phyloP scores from a whole-genome alignment of 2,888 invertebrate genomes.

The Vandiemenella viatica region DNA sequence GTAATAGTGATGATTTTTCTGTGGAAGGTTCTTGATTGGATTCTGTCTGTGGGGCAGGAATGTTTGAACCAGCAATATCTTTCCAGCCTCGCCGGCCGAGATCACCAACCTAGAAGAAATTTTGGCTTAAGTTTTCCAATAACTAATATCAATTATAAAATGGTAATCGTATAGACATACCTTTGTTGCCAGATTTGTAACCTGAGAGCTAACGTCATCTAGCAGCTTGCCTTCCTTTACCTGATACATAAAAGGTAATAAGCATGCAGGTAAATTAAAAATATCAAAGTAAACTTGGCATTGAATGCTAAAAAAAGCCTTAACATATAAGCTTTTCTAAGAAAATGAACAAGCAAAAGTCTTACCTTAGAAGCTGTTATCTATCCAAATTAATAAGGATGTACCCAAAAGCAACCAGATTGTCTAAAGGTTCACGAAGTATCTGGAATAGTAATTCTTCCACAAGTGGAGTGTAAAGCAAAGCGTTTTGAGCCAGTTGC shows the following conservation, averaged over 20 bases:
- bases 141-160: not conserved
- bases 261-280: slow-evolving; percentile 18
- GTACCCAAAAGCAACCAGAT: not conserved
- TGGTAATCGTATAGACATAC: slow-evolving; percentile 26
- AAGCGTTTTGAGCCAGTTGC: no score
- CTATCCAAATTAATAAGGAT: not conserved
- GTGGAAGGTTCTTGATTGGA: slow-evolving; percentile 24
- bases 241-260: slow-evolving; percentile 32
- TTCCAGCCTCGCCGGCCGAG: slow-evolving; percentile 52
- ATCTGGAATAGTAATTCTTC: no score
- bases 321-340: no score
- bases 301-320: no score
- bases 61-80: slow-evolving; percentile 35
- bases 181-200: slow-evolving; percentile 47
- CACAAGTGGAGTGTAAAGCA: no score
- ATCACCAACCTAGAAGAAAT: slow-evolving; percentile 41
- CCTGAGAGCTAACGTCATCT: slow-evolving; percentile 47
- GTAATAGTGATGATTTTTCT: slow-evolving; percentile 32
- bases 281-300: not conserved
- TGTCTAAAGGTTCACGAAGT: not conserved
- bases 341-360: no score
- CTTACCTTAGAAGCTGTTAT: no score
- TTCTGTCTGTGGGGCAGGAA: slow-evolving; percentile 16
- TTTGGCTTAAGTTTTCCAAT: not conserved
- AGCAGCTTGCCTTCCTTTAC: slow-evolving; percentile 54